Evolutionary conservation across 92 coral and sea anemone genomes (phyloP).

Genomic region (Porites rus): DNA sequence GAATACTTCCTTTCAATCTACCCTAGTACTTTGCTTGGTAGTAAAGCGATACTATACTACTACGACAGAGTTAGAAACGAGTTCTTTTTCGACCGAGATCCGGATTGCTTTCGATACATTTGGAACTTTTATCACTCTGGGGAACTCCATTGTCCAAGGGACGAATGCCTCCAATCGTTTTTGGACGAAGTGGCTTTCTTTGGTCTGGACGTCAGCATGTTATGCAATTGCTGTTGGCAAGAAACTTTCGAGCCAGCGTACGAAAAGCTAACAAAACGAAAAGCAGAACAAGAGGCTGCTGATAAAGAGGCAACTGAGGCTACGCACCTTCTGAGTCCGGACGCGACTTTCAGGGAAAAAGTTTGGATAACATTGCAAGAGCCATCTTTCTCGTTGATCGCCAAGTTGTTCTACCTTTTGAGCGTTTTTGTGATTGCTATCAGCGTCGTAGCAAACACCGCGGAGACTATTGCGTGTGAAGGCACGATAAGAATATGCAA

Average conservation of each 20-base stretch:
- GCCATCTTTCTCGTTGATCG: slow-evolving; percentile 58
- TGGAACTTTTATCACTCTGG: slow-evolving; percentile 89
- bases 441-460: slow-evolving; percentile 74
- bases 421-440: slow-evolving; percentile 69
- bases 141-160: slow-evolving; percentile 80
- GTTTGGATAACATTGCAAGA: slow-evolving; percentile 73
- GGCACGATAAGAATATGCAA: slow-evolving; percentile 57
- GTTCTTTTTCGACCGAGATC: slow-evolving; percentile 87
- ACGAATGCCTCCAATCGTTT: slow-evolving; percentile 78
- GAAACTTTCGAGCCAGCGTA: slow-evolving; percentile 69
- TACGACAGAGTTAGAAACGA: slow-evolving; percentile 67
- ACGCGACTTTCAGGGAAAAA: slow-evolving; percentile 60
- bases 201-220: slow-evolving; percentile 63
- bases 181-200: slow-evolving; percentile 81
- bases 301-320: slow-evolving; percentile 48
- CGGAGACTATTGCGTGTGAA: slow-evolving; percentile 77
- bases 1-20: slow-evolving; percentile 75
- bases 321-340: slow-evolving; percentile 28
- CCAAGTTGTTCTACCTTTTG: slow-evolving; percentile 67
- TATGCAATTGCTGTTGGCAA: slow-evolving; percentile 82
- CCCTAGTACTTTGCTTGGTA: slow-evolving; percentile 82
- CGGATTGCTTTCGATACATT: slow-evolving; percentile 83
- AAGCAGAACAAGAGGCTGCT: slow-evolving; percentile 36
- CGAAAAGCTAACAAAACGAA: slow-evolving; percentile 36
- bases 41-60: slow-evolving; percentile 48